Base-by-base conservation (phyloP, 2,888 invertebrate genomes). In the Phyto melanocephala region DNA sequence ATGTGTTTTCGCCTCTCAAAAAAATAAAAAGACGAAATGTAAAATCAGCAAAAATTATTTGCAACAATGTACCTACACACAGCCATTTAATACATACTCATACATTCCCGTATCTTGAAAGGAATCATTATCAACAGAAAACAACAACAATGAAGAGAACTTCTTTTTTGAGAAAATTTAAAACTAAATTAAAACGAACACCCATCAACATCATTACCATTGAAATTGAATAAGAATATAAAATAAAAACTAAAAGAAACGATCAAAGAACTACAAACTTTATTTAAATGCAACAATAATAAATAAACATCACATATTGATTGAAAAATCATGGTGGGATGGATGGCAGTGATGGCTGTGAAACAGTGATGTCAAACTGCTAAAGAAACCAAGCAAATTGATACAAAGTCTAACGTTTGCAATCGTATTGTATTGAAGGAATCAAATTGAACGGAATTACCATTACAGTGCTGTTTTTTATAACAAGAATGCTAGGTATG, bases 21-120 rank as follows among this genome's bases (percentile, higher is more conserved):
- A 11, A 62, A 28, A 33, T 33, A 33, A 10, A 72, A 22, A 65
- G 65, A 72, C 45, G 71, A 79, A 68, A 52, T 74, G 79, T 72
- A 74, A 74, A 45, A 35, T 67, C 67, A 62, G 67, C 79, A 28
- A 77, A 77, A 52, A n/a, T n/a, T 40, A 45, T 60, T 22, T 77
- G 54, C 77, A 63, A 37, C 22, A n/a, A n/a, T n/a, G n/a, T n/a
- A n/a, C n/a, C n/a, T n/a, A n/a, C n/a, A n/a, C n/a, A n/a, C n/a
- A n/a, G n/a, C n/a, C n/a, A n/a, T n/a, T n/a, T n/a, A n/a, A n/a
- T n/a, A n/a, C n/a, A n/a, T n/a, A n/a, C 13, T 40, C 47, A 47
- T 22, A 60, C 40, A 37, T 3, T 5, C 3, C 6, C n/a, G n/a
- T 40, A 40, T 40, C 15, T n/a, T 42, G 15, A 42, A 42, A 10